These are phyloP conservation scores for Aplidium turbinatum DNA, from an alignment of 23 tunicate genomes.

Conservation along the genomic window DNA sequence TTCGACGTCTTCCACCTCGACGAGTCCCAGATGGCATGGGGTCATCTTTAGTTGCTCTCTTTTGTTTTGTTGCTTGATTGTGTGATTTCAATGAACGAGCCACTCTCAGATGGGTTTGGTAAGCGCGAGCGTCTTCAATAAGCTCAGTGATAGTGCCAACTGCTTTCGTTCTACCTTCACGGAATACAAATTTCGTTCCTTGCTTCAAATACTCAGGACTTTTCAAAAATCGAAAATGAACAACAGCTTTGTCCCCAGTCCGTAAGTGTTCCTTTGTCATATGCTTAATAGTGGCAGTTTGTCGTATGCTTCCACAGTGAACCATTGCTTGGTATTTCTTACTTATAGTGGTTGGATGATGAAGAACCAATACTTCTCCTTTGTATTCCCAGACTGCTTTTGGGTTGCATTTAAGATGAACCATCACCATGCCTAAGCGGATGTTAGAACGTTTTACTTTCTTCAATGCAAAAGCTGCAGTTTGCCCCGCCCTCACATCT, in stretches of 20 bases:
- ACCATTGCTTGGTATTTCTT: conserved; percentile 97
- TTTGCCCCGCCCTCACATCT: conserved; percentile 89
- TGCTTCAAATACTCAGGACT: conserved; percentile 74
- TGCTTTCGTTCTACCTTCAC: conserved; percentile 97
- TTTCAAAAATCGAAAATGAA: conserved; percentile 85
- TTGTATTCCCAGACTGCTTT: conserved; percentile 99
- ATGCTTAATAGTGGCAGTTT: conserved; percentile 82
- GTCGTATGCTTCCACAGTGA: conserved; percentile 95
- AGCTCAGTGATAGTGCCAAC: conserved; percentile 92
- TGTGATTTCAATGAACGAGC: conserved; percentile 22
- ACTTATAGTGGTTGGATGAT: conserved; percentile 98
- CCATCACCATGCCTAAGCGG: conserved; percentile 96
- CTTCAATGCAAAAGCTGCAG: conserved; percentile 95
- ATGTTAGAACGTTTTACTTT: conserved; percentile 87
- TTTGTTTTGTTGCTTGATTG: conserved; percentile 6
- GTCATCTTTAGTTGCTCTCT: background rate
- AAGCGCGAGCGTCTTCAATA: conserved; percentile 74
- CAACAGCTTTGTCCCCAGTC: conserved; percentile 95
- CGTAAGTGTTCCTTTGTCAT: conserved; percentile 87
- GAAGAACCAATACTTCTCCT: conserved; percentile 92
- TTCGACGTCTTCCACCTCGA: conserved; percentile 51
- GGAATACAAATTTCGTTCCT: conserved; percentile 92
- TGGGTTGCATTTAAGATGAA: conserved; percentile 85
- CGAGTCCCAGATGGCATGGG: conserved; percentile 43
- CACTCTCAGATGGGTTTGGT: conserved; percentile 74